Evolutionary conservation across 2,113 vertebrate genomes (phyloP), one percentile per base, ranked within the genome.

Genomic region (Sander lucioperca): DNA sequence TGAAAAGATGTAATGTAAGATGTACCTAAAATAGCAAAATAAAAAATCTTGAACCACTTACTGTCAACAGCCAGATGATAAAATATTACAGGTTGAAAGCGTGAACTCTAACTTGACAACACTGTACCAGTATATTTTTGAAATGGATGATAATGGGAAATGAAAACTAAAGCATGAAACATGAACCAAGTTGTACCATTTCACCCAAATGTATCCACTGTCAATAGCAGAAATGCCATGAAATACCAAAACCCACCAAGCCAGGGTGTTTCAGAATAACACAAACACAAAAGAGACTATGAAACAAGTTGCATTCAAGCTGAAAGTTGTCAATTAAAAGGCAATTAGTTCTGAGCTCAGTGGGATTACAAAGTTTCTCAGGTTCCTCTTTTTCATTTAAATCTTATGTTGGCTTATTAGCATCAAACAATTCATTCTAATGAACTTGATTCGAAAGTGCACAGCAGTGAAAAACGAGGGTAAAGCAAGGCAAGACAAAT

Each of bases 311-410:
- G 39, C 74, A 82, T 57, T 79, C 18, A 73, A 68, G 77, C 86
- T 74, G 36, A 86, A 64, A 77, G 43, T 36, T 51, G 75, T 70
- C 77, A 88, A 77, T 88, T 83, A 75, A 88, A 77, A 78, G 57
- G 48, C 57, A 82, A 76, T 82, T 75, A 82, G 45, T 57, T 80
- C 67, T 63, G 39, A 54, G 66, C 74, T 80, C 77, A 10, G 57
- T 56, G 63, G 71, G 56, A 82, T 79, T 84, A 27, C 68, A 80
- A 16, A 75, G 54, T 72, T 66, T 33, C 53, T 51, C 33, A 62
- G 54, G 69, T 85, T 80, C 53, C 6, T 75, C 45, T 30, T 73
- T 74, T 82, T 86, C 74, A 83, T 86, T 59, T 85, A 61, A 74
- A 39, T 54, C 30, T 33, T 70, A 25, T 53, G 78, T 59, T 64